A percentile compares a stretch with the other conserved stretches of the same genome.
Evolutionary conservation across 2,113 vertebrate genomes (phyloP).

Genomic region (Rhinoderma darwinii): DNA sequence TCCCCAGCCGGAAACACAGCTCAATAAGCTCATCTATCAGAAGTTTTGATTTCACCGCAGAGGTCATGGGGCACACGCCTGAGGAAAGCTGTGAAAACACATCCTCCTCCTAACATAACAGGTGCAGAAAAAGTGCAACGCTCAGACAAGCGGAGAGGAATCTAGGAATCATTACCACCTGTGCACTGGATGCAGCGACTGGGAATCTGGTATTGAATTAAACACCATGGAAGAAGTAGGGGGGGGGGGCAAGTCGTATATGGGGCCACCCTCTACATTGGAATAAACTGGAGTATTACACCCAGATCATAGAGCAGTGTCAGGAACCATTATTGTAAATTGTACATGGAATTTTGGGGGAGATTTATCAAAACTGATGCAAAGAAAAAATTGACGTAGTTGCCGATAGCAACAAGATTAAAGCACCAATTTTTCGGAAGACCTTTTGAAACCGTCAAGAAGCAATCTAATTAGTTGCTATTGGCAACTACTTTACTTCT

Average conservation of each 20-base stretch:
- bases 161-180: neutral
- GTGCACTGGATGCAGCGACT: too few relatives aligned
- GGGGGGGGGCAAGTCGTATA: neutral
- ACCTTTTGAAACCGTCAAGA: too few relatives aligned
- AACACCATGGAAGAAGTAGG: neutral
- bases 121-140: slow-evolving; percentile 8
- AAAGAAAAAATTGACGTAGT: too few relatives aligned
- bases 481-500: too few relatives aligned
- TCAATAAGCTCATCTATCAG: neutral
- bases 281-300: too few relatives aligned
- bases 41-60: neutral
- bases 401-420: too few relatives aligned
- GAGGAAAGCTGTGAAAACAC: slow-evolving; percentile 5
- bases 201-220: neutral
- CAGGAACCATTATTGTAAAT: too few relatives aligned
- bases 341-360: too few relatives aligned
- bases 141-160: neutral
- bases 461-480: too few relatives aligned
- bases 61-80: slow-evolving; percentile 3
- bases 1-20: neutral
- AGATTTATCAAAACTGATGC: too few relatives aligned
- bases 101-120: slow-evolving; percentile 20
- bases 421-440: too few relatives aligned
- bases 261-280: neutral
- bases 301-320: too few relatives aligned